A percentile compares a stretch with the other conserved stretches of the same genome.
phyloP scores from a whole-genome alignment of 2,113 vertebrate genomes.

The Labrus mixtus region DNA sequence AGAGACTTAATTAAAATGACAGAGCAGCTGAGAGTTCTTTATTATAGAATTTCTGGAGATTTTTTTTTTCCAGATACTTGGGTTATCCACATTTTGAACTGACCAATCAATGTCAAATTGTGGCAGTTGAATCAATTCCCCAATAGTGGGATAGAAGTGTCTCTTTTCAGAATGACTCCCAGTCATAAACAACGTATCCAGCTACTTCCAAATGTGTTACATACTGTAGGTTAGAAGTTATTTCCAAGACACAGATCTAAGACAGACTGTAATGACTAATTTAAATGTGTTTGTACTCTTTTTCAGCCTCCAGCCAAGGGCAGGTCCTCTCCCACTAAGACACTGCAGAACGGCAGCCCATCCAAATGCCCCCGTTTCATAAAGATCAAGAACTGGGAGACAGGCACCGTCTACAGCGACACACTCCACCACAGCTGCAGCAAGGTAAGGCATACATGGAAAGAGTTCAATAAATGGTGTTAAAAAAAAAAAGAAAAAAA shows the following conservation, averaged over 20 bases:
- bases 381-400: constrained; percentile 98
- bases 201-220: constrained; percentile 7
- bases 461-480: neutral
- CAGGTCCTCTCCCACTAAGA: constrained; percentile 87
- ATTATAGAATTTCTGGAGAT: neutral
- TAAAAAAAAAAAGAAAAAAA: neutral
- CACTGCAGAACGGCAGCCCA: constrained; percentile 88
- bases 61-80: neutral
- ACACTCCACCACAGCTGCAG: constrained; percentile 90
- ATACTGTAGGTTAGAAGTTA: neutral
- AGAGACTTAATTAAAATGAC: constrained; percentile 2
- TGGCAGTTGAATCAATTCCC: constrained; percentile 5
- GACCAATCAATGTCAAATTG: constrained; percentile 7
- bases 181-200: constrained; percentile 12
- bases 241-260: constrained; percentile 16
- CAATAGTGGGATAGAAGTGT: neutral
- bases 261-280: neutral
- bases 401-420: constrained; percentile 87
- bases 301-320: constrained; percentile 79
- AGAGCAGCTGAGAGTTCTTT: neutral
- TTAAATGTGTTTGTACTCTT: constrained; percentile 36
- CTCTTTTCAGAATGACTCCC: constrained; percentile 12
- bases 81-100: neutral
- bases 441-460: constrained; percentile 83
- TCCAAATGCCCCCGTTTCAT: constrained; percentile 94